Evolutionary conservation across 2,797 vertebrate genomes (phyloP).

Genomic region (Petrocephalus sullivani): DNA sequence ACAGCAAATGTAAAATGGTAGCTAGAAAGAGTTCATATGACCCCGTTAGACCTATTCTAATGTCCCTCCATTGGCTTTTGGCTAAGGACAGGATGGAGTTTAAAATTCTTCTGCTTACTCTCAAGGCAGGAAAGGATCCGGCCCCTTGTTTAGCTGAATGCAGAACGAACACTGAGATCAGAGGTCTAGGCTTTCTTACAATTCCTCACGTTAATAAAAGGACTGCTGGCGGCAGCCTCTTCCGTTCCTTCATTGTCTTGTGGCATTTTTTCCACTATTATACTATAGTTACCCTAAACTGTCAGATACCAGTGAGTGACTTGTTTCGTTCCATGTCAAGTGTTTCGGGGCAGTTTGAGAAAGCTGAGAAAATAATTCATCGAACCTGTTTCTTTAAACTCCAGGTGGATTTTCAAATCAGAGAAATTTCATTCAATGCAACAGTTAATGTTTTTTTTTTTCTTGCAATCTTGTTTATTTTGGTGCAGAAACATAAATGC

Average conservation of each 20-base stretch:
- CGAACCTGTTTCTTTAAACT: background rate
- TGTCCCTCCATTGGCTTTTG: background rate
- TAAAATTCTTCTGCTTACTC: background rate
- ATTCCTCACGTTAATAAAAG: background rate
- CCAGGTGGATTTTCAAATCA: background rate
- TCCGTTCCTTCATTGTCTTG: background rate
- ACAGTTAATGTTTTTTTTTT: background rate
- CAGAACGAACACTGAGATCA: background rate
- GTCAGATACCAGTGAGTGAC: background rate
- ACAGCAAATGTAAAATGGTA: background rate
- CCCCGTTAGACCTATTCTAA: background rate
- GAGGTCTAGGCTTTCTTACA: background rate
- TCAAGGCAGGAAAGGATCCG: background rate
- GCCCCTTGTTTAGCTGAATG: background rate
- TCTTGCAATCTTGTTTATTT: background rate
- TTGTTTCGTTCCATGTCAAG: background rate
- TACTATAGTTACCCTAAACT: background rate
- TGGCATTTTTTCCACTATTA: background rate
- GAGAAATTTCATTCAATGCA: background rate
- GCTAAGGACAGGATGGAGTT: slow-evolving; percentile 2
- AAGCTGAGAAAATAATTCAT: background rate
- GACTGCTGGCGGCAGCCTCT: background rate
- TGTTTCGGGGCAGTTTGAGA: background rate
- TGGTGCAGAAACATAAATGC: background rate
- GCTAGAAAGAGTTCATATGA: background rate